phyloP scores from a whole-genome alignment of 2,113 vertebrate species.

The Gnathonemus echidnorhynchus region DNA sequence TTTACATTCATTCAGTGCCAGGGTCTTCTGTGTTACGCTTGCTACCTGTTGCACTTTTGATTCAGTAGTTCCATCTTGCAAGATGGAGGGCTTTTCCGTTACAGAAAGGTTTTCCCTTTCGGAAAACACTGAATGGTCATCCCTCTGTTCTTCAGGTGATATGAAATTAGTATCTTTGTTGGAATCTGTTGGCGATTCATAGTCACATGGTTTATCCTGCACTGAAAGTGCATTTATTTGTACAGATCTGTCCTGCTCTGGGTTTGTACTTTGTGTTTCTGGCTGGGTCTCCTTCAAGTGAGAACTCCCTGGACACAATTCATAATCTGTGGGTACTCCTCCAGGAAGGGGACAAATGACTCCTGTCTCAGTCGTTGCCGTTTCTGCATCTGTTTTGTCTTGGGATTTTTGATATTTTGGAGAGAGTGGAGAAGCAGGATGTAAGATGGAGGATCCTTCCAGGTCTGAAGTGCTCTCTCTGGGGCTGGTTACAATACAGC shows the following conservation, averaged over 20 bases:
- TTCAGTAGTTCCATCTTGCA: neutral
- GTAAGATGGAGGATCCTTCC: neutral
- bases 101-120: constrained; percentile 18
- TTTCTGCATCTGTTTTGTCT: neutral
- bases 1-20: neutral
- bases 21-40: neutral
- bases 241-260: neutral
- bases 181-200: neutral
- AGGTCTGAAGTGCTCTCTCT: constrained; percentile 29
- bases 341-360: neutral
- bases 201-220: neutral
- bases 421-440: neutral
- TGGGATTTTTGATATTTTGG: neutral
- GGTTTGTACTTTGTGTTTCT: neutral
- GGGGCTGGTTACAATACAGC: constrained; percentile 49
- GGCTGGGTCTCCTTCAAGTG: neutral
- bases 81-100: neutral
- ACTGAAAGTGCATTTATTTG: neutral
- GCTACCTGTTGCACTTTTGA: neutral
- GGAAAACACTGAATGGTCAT: neutral
- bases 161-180: neutral
- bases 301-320: neutral
- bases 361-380: neutral
- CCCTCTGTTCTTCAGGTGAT: constrained; percentile 11
- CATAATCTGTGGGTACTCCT: neutral